Evolutionary conservation across 2,888 invertebrate species (phyloP), one percentile per base, ranked within the genome.

Genomic region (Linnaemya vulpina): DNA sequence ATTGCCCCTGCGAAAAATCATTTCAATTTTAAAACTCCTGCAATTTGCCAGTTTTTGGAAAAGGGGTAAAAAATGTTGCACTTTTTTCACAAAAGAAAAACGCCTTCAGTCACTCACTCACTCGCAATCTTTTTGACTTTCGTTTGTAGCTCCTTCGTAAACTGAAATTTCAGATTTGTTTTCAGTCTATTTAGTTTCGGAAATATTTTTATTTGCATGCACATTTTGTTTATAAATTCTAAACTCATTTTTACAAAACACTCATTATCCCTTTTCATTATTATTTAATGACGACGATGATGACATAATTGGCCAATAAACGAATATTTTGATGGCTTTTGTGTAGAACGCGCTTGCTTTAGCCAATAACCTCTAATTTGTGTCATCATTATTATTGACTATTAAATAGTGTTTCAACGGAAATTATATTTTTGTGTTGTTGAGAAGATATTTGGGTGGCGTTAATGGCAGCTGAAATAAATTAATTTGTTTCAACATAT

Each of bases 401-500:
- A 65, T 65, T 65, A 65, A 65, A 65, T 30, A 46, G 62, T 78
- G 70, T 78, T 62, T 51, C 53, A 70, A 43, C 40, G 62, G 17
- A 10, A 40, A 13, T 60, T 15, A 38, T 10, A 60, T 3, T 25
- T 58, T 58, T 46, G 30, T 30, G 30, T 30, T 2, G 30, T 65
- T 30, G 35, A 25, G 40, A 15, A 30, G 4, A 40, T 7, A 40
- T 43, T 30, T 11, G 1, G 13, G 0, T 51, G 51, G 51, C 40
- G 62, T 62, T 78, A 71, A 78, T 63, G 58, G 43, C 70, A 35
- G 62, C 43, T 20, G 5, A 60, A 74, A 81, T 81, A 74, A 75
- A 75, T 81, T 81, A 81, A 81, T 81, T 81, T 74, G 62, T 81
- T 81, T 68, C 53, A 62, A 51, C 53, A 20, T 70, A 17, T 65